phyloP scores from a whole-genome alignment of 2,888 invertebrate species.

The Galerucella nymphaeae region DNA sequence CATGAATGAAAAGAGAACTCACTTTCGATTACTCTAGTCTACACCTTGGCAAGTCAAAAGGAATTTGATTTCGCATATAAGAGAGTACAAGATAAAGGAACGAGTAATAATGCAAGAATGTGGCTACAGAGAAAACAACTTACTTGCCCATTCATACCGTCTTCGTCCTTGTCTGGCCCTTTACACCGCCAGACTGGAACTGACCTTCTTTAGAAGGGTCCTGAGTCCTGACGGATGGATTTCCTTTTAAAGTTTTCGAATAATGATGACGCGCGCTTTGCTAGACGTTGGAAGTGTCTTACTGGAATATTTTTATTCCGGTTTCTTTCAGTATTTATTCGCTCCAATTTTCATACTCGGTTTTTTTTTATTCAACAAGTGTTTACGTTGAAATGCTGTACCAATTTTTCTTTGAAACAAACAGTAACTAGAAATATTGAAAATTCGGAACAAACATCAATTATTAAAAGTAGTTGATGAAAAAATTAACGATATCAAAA shows the following conservation, averaged over 20 bases:
- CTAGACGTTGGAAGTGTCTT: constrained; percentile 25
- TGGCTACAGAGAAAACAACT: constrained; percentile 40
- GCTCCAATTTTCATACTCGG: constrained; percentile 26
- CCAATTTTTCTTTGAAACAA: not conserved
- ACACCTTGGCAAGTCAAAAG: constrained; percentile 26
- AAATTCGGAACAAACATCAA: too few species aligned
- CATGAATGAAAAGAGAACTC: constrained; percentile 50
- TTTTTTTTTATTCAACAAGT: constrained; percentile 43
- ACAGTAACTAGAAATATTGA: not conserved
- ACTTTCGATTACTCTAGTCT: constrained; percentile 50
- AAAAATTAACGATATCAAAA: too few species aligned
- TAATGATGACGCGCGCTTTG: constrained; percentile 44
- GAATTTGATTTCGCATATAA: constrained; percentile 56
- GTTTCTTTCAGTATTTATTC: constrained; percentile 21
- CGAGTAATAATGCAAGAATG: constrained; percentile 48
- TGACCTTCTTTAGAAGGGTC: constrained; percentile 45
- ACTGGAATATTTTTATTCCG: constrained; percentile 49
- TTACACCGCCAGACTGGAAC: constrained; percentile 42
- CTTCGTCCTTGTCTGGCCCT: constrained; percentile 45
- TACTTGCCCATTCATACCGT: constrained; percentile 49
- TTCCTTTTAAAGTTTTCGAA: constrained; percentile 50
- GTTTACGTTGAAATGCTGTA: constrained; percentile 3
- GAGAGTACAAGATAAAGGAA: constrained; percentile 49
- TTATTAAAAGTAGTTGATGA: too few species aligned
- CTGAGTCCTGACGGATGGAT: constrained; percentile 43